A percentile compares a stretch with the other conserved stretches of the same genome.
These are phyloP conservation scores for Patella vulgata DNA, from an alignment of 1,140 invertebrate species.

Conservation along the genomic window DNA sequence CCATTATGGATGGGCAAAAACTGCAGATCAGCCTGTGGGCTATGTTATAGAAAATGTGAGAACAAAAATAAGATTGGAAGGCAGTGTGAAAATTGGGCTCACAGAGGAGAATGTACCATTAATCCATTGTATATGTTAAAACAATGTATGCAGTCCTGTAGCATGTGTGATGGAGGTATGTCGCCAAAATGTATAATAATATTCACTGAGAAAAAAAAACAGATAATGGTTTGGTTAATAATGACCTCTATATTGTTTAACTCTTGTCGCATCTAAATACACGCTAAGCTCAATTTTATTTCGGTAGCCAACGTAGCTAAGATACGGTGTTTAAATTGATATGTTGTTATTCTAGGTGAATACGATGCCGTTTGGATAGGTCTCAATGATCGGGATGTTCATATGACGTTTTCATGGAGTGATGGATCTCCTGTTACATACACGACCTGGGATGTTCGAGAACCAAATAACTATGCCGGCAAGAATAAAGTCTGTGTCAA, in stretches of 20 bases:
- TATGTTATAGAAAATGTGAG: conserved; percentile 27
- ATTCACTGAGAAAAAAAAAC: too few relatives aligned
- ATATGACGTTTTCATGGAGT: conserved; percentile 36
- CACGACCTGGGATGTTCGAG: conserved; percentile 38
- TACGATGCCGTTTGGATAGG: conserved; percentile 43
- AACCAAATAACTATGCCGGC: conserved; percentile 39
- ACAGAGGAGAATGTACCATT: conserved; percentile 44
- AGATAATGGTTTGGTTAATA: too few relatives aligned
- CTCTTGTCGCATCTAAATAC: too few relatives aligned
- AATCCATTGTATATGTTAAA: conserved; percentile 53
- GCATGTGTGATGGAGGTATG: conserved; percentile 41
- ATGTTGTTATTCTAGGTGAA: neutral
- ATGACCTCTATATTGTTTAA: too few relatives aligned
- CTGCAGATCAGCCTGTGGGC: conserved; percentile 42
- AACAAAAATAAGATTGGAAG: conserved; percentile 22
- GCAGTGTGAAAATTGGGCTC: conserved; percentile 51
- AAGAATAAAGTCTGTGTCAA: conserved; percentile 37
- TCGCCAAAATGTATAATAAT: neutral
- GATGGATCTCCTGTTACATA: conserved; percentile 36
- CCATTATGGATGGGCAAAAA: conserved; percentile 54
- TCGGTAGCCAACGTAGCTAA: too few relatives aligned
- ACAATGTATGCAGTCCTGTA: conserved; percentile 56
- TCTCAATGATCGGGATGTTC: conserved; percentile 23
- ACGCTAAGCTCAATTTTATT: too few relatives aligned
- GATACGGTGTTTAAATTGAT: too few relatives aligned